Conservation (phyloP, 64 coral and sea anemone genomes). For the Anthopleura sola region DNA sequence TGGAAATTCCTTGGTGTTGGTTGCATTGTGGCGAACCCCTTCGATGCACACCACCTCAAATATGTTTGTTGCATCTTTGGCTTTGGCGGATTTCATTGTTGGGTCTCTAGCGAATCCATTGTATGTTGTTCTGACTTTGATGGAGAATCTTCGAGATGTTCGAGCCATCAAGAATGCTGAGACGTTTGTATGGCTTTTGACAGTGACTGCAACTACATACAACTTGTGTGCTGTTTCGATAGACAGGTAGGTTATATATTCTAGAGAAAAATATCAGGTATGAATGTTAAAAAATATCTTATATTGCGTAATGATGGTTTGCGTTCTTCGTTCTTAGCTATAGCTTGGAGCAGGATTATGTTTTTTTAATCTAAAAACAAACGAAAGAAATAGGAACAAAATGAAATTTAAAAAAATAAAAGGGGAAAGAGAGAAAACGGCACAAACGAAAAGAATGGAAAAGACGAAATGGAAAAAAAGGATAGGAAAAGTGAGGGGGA, state of each 20-base stretch:
- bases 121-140: slow-evolving; percentile 14
- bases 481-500: no score
- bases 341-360: no score
- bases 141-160: slow-evolving; percentile 25
- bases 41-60: slow-evolving; percentile 18
- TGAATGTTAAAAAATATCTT: no score
- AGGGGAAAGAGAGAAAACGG: no score
- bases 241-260: neutral
- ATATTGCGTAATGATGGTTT: no score
- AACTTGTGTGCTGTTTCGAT: slow-evolving; percentile 37
- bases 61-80: slow-evolving; percentile 30
- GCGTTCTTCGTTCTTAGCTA: no score
- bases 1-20: slow-evolving; percentile 23
- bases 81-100: slow-evolving; percentile 16
- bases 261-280: neutral
- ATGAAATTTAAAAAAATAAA: no score
- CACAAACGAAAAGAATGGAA: no score
- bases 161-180: slow-evolving; percentile 19
- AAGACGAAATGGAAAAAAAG: no score
- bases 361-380: no score
- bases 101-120: slow-evolving; percentile 22
- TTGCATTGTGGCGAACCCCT: neutral
- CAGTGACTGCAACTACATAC: slow-evolving; percentile 19
- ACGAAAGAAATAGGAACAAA: no score
- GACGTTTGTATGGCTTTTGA: slow-evolving; percentile 38